These are phyloP conservation scores for Desmophyllum pertusum DNA, from an alignment of 92 coral and sea anemone genomes.

Conservation along the genomic window DNA sequence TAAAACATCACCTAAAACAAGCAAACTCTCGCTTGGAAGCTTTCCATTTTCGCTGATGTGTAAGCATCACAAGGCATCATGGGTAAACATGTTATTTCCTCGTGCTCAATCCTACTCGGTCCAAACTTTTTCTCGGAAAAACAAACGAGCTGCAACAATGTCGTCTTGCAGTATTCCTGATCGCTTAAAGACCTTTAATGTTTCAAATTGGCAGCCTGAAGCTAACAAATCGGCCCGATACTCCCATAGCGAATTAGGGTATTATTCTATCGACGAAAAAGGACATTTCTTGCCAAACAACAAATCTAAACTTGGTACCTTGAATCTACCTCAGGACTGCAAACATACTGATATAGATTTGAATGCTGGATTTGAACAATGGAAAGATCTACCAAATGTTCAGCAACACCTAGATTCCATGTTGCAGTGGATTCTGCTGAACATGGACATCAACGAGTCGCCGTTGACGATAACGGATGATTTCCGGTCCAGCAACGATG, in stretches of 20 bases:
- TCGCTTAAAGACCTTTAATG: too few relatives aligned
- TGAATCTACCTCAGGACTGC: conserved; percentile 14
- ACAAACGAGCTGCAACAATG: conserved; percentile 7
- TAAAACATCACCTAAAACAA: too few relatives aligned
- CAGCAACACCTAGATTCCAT: conserved; percentile 40
- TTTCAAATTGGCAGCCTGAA: too few relatives aligned
- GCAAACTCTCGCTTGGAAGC: neutral
- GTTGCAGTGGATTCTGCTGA: conserved; percentile 29
- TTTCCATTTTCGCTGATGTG: neutral
- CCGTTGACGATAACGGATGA: conserved; percentile 10
- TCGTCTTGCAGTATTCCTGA: neutral
- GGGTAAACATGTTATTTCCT: too few relatives aligned
- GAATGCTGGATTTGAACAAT: too few relatives aligned
- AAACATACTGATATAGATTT: conserved; percentile 17
- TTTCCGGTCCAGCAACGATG: neutral
- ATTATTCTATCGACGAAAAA: conserved; percentile 10
- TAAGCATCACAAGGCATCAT: neutral
- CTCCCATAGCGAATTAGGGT: conserved; percentile 28
- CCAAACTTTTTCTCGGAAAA: neutral
- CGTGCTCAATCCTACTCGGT: too few relatives aligned
- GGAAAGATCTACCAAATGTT: too few relatives aligned
- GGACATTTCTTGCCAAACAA: conserved; percentile 4
- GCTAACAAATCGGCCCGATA: too few relatives aligned
- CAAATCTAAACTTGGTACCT: conserved; percentile 18
- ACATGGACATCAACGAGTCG: conserved; percentile 10